Evolutionary conservation across 2,888 invertebrate genomes (phyloP), one percentile per base, ranked within the genome.

Genomic region (Dysmachus trigonus): DNA sequence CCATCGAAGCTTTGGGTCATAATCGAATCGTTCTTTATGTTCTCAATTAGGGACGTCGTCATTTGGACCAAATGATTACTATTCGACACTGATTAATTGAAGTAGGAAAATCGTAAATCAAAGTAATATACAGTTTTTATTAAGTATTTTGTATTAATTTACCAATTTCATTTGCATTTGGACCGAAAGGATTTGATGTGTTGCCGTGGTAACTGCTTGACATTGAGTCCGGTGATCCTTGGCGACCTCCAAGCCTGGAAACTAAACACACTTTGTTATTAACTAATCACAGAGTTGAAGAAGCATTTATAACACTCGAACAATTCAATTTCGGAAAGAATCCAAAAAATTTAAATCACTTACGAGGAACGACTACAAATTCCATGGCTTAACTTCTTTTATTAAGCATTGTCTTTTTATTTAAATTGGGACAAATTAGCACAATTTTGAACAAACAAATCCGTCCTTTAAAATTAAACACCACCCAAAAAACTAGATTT

Each of bases 211-310:
- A 96, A 90, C 96, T 96, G 13, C 95, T 94, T 0, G 94, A 93
- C 93, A 96, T 95, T 10, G 95, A 94, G 91, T 96, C 96, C 0
- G 96, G 96, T 0, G 96, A 96, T 47, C 93, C 93, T 87, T 92
- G 91, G 79, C 93, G 91, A 15, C 91, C 92, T 86, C 91, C 91
- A 33, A 93, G 88, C 47, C 92, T 90, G 3, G 93, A 92, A 91
- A 91, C 93, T 93, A 90, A 15, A 73, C 7, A 15, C 6, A 73
- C 18, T 8, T 33, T 33, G 27, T 73, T 31, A 62, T 6, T 51
- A 51, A 1, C 1, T 18, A 18, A 18, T 51, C 51, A 6, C 3
- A 10, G 13, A 41, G 15, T 41, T 41, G 1, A 41, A 15, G n/a
- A n/a, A n/a, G n/a, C n/a, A n/a, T 13, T 38, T 38, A 38, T 2